Conservation (phyloP, 2,113 vertebrate genomes). For the Aviceda subcristata region DNA sequence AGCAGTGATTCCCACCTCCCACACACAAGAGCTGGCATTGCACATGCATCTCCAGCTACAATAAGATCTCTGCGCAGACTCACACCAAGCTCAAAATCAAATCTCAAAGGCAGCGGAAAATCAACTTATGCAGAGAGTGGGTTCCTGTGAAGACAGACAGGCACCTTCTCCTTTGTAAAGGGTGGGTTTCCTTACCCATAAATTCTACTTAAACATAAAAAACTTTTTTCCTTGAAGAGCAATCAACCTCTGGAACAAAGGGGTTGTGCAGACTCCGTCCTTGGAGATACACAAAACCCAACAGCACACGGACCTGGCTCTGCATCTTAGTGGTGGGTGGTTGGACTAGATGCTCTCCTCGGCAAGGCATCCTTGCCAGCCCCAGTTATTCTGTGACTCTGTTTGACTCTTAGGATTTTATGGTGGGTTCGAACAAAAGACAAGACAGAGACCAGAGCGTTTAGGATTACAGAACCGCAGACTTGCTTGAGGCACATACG, state of each 20-base stretch:
- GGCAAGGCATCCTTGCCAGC: background rate
- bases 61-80: background rate
- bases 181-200: background rate
- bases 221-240: background rate
- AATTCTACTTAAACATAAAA: background rate
- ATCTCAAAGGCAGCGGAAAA: background rate
- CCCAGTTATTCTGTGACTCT: background rate
- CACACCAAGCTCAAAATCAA: background rate
- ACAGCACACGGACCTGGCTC: background rate
- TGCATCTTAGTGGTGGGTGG: background rate
- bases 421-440: background rate
- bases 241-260: background rate
- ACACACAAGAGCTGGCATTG: no score
- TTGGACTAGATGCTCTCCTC: background rate
- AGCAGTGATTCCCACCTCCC: background rate
- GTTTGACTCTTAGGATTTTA: background rate
- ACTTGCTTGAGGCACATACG: background rate
- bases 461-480: background rate
- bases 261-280: background rate
- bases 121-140: fast-evolving
- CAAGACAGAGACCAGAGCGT: background rate
- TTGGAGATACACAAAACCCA: background rate
- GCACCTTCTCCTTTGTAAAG: background rate
- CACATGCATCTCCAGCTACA: background rate
- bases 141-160: background rate